A percentile compares a stretch with the other conserved stretches of the same genome.
Evolutionary conservation across 1,140 invertebrate species (phyloP).

Genomic region (Phymastichus coffea): DNA sequence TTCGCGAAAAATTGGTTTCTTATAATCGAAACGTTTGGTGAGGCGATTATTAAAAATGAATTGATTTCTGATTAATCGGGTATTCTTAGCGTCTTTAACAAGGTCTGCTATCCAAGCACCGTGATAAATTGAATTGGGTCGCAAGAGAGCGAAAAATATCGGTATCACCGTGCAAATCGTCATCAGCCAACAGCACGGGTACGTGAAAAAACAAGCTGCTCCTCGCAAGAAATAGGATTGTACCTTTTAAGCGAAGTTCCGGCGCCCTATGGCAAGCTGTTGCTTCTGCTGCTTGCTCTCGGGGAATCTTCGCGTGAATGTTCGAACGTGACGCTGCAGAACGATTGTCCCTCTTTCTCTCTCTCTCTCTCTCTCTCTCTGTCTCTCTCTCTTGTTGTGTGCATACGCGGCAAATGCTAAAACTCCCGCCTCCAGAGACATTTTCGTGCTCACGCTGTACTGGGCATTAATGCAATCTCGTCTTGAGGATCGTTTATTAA

Average conservation of each 20-base stretch:
- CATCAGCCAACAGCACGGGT: background rate
- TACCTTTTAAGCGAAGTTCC: constrained; percentile 4
- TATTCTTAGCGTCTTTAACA: too few relatives aligned
- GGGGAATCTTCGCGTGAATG: constrained; percentile 9
- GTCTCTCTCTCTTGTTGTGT: too few relatives aligned
- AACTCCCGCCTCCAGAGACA: too few relatives aligned
- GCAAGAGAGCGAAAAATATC: background rate
- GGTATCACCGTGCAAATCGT: constrained; percentile 1
- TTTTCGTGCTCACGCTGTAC: background rate
- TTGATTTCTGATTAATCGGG: too few relatives aligned
- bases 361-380: background rate
- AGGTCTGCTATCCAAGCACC: too few relatives aligned
- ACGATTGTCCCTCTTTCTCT: constrained; percentile 5
- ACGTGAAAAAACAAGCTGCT: background rate
- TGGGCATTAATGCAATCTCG: background rate
- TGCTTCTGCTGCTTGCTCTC: too few relatives aligned
- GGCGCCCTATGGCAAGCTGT: too few relatives aligned
- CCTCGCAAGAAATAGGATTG: background rate
- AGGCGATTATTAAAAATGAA: too few relatives aligned
- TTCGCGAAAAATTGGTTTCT: too few relatives aligned
- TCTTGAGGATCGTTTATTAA: constrained; percentile 6
- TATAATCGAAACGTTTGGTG: too few relatives aligned
- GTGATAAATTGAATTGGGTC: constrained; percentile 8
- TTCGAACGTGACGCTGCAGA: constrained; percentile 8
- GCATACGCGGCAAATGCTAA: too few relatives aligned